A percentile compares a stretch with the other conserved stretches of the same genome.
Conservation (phyloP, 2,888 invertebrate genomes). For the Cephus spinipes region DNA sequence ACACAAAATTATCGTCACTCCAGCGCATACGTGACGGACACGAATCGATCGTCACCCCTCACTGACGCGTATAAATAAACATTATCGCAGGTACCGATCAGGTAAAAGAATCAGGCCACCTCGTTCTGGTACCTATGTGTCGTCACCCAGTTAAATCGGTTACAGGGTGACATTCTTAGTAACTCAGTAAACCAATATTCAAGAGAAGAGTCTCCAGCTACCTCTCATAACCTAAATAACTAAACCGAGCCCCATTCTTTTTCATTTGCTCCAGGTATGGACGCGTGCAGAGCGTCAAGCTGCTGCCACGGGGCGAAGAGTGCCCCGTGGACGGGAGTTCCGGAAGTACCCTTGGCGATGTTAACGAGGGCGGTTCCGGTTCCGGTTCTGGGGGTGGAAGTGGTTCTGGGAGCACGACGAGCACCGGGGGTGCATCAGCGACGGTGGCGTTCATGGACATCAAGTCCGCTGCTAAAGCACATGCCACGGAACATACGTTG, state of each 20-base stretch:
- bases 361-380: constrained; percentile 63
- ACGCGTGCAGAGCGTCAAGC: constrained; percentile 96
- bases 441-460: constrained; percentile 97
- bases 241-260: background rate
- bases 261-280: constrained; percentile 82
- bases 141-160: no score
- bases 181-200: no score
- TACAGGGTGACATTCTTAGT: no score
- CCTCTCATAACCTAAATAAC: no score
- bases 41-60: no score
- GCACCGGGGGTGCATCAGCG: constrained; percentile 81
- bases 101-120: no score
- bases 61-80: no score
- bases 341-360: constrained; percentile 69
- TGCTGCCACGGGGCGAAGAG: constrained; percentile 76
- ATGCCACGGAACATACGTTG: constrained; percentile 89
- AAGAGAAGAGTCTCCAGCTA: no score
- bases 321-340: constrained; percentile 65
- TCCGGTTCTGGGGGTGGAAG: constrained; percentile 57
- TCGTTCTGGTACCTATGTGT: no score
- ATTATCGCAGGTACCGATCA: no score
- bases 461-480: constrained; percentile 94
- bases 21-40: no score
- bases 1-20: no score
- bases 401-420: constrained; percentile 68